Conservation (phyloP, 2,113 vertebrate species). For the Brachyhypopomus occidentalis region DNA sequence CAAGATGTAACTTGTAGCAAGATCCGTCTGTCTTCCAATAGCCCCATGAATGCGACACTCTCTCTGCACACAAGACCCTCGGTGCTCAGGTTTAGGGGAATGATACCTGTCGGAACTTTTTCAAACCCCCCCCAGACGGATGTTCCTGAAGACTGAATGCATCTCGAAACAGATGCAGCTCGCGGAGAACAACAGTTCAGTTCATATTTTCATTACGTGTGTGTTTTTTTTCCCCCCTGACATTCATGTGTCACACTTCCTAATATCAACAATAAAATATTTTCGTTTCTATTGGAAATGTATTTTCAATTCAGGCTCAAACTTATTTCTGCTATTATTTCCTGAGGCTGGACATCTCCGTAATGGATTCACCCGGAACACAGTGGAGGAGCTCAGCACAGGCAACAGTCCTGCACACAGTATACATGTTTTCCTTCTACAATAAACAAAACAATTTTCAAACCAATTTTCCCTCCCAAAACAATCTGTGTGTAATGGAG, state of each 20-base stretch:
- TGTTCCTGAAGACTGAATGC: constrained; percentile 4
- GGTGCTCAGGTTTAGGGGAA: no score
- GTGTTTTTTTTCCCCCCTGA: no score
- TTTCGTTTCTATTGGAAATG: constrained; percentile 45
- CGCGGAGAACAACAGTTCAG: neutral
- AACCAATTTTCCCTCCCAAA: constrained; percentile 56
- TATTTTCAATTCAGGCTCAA: constrained; percentile 47
- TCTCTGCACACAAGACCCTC: no score
- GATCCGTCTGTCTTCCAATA: no score
- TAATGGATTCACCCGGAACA: constrained; percentile 47
- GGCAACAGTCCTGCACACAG: constrained; percentile 35
- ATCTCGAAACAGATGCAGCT: constrained; percentile 7
- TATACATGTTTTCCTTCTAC: constrained; percentile 45
- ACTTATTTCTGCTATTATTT: constrained; percentile 38
- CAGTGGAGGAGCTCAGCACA: constrained; percentile 31
- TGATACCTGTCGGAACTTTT: neutral
- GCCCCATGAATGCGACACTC: no score
- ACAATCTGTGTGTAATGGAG: constrained; percentile 58
- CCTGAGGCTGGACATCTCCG: constrained; percentile 51
- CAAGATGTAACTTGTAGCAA: no score
- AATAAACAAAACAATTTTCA: constrained; percentile 61
- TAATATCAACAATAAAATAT: constrained; percentile 30
- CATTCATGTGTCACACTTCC: constrained; percentile 26
- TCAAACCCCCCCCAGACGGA: neutral
- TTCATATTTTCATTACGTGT: neutral